phyloP scores from a whole-genome alignment of 1,140 invertebrate species.

The Drosophila gunungcola region DNA sequence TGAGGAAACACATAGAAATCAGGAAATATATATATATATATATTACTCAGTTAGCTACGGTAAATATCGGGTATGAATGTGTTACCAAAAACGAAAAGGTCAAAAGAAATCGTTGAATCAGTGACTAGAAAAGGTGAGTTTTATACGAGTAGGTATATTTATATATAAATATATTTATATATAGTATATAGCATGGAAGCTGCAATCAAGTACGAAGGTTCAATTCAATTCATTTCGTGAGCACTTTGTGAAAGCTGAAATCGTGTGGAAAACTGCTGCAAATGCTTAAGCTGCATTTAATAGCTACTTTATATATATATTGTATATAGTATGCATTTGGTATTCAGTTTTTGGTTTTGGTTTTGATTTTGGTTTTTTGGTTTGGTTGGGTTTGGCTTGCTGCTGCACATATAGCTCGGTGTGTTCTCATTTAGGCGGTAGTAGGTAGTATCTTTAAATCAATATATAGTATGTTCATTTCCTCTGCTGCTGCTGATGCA shows the following conservation, averaged over 20 bases:
- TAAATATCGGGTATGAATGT: slow-evolving; percentile 35
- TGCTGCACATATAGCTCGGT: slow-evolving; percentile 34
- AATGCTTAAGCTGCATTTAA: slow-evolving; percentile 77
- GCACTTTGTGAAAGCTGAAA: slow-evolving; percentile 71
- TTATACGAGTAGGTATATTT: slow-evolving; percentile 46
- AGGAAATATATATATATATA: slow-evolving; percentile 35
- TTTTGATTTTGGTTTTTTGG: not conserved
- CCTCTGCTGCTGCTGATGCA: slow-evolving; percentile 40
- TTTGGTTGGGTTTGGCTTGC: slow-evolving; percentile 28
- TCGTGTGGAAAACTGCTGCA: slow-evolving; percentile 64
- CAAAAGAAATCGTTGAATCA: slow-evolving; percentile 44
- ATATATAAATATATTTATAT: slow-evolving; percentile 37
- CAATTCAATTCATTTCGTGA: slow-evolving; percentile 54
- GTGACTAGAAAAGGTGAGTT: slow-evolving; percentile 44
- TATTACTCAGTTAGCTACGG: slow-evolving; percentile 35
- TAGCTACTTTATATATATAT: slow-evolving; percentile 30
- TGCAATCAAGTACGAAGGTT: slow-evolving; percentile 53
- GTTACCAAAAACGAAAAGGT: slow-evolving; percentile 32
- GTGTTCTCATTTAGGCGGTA: slow-evolving; percentile 34
- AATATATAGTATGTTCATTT: slow-evolving; percentile 32
- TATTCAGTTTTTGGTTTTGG: slow-evolving; percentile 10
- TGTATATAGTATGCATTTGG: slow-evolving; percentile 35
- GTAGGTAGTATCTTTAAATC: slow-evolving; percentile 29
- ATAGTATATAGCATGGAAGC: slow-evolving; percentile 51
- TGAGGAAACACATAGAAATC: slow-evolving; percentile 58